These are phyloP conservation scores for Podarcis muralis DNA, from an alignment of 2,113 vertebrate genomes.

Conservation along the genomic window DNA sequence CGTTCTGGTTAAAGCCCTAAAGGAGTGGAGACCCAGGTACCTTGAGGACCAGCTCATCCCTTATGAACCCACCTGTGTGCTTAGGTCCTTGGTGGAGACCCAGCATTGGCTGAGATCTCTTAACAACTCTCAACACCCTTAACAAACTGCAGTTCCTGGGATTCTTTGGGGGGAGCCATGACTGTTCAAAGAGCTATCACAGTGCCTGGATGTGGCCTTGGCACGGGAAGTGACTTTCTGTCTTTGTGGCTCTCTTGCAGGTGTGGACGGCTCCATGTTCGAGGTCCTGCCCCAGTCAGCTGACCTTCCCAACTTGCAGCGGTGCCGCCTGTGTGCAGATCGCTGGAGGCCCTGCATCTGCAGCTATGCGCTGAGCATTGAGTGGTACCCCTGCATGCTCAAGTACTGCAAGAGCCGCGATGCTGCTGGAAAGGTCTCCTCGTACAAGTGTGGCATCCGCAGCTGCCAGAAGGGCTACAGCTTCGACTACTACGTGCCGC, in stretches of 20 bases:
- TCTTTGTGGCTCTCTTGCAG: slow-evolving; percentile 59
- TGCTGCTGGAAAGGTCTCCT: slow-evolving; percentile 75
- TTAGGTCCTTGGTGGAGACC: too few relatives aligned
- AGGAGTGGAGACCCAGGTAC: too few relatives aligned
- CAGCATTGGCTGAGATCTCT: too few relatives aligned
- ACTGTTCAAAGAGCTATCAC: background rate
- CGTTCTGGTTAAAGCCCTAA: too few relatives aligned
- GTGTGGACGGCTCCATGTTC: slow-evolving; percentile 89
- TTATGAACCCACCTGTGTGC: too few relatives aligned
- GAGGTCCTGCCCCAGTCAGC: slow-evolving; percentile 81
- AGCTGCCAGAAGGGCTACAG: slow-evolving; percentile 95
- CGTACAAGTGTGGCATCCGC: slow-evolving; percentile 98
- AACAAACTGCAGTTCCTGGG: too few relatives aligned
- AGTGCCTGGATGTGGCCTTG: background rate
- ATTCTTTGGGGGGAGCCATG: background rate
- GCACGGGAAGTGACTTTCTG: fast-evolving
- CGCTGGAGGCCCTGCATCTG: slow-evolving; percentile 89
- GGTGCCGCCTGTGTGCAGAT: slow-evolving; percentile 80
- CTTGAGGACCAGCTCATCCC: too few relatives aligned
- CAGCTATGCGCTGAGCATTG: slow-evolving; percentile 86
- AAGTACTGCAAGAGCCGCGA: slow-evolving; percentile 93
- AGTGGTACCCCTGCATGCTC: slow-evolving; percentile 97
- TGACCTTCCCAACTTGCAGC: slow-evolving; percentile 76
- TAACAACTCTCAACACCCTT: too few relatives aligned
- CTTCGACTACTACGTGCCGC: slow-evolving; percentile 89